Evolutionary conservation across 2,113 vertebrate species (phyloP).

Genomic region (Chauna torquata): DNA sequence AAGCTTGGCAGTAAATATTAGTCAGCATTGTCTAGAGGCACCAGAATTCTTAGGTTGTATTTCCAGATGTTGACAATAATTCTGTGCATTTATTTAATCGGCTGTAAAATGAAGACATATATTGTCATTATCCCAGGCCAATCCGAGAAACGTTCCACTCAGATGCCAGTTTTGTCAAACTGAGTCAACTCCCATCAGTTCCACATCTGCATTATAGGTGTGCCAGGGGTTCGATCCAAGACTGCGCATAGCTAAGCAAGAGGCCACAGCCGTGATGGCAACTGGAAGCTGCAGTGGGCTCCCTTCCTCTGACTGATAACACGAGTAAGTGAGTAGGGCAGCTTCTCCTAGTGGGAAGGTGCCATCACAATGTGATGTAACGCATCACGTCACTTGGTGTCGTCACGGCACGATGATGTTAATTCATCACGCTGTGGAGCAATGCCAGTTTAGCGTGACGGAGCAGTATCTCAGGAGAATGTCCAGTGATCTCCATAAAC

Average conservation of each 20-base stretch:
- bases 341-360: neutral
- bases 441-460: neutral
- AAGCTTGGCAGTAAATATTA: constrained; percentile 34
- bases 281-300: neutral
- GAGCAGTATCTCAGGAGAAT: neutral
- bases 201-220: neutral
- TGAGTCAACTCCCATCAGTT: neutral
- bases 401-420: neutral
- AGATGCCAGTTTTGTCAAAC: neutral
- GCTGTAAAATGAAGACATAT: neutral
- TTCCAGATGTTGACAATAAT: neutral
- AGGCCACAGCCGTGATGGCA: neutral
- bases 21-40: neutral
- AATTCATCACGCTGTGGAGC: neutral
- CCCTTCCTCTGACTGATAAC: neutral
- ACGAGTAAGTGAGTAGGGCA: neutral
- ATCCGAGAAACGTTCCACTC: neutral
- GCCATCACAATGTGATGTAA: neutral
- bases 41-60: neutral
- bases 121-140: neutral
- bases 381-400: too few species aligned
- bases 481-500: neutral
- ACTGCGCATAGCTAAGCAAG: neutral
- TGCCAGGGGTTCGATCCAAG: neutral
- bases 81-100: neutral